Conservation (phyloP, 2,113 vertebrate genomes). For the Lipotes vexillifer region DNA sequence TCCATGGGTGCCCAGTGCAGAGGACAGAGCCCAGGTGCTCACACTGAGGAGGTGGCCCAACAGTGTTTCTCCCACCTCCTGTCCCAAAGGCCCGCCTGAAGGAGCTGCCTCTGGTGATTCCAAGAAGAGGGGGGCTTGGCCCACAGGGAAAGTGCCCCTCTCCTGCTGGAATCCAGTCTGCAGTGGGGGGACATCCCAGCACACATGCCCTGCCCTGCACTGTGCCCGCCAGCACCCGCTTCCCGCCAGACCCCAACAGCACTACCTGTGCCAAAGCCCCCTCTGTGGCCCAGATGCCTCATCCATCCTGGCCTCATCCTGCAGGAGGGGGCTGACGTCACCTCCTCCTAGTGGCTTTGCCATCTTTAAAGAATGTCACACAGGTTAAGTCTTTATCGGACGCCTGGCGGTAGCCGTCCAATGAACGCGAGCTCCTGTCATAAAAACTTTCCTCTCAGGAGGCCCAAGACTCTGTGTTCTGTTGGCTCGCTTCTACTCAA, state of each 20-base stretch:
- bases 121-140: background rate
- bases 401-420: rapidly evolving
- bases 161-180: background rate
- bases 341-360: background rate
- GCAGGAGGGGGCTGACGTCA: rapidly evolving
- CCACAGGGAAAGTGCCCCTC: background rate
- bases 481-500: rapidly evolving
- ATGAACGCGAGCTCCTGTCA: rapidly evolving
- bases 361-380: background rate
- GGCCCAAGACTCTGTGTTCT: background rate
- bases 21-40: background rate
- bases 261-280: background rate
- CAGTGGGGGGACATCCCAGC: background rate
- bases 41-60: background rate
- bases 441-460: background rate
- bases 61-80: background rate
- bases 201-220: rapidly evolving
- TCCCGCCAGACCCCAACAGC: rapidly evolving
- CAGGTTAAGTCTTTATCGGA: rapidly evolving
- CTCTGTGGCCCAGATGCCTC: background rate
- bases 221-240: rapidly evolving
- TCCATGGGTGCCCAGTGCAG: background rate
- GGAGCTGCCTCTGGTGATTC: background rate
- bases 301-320: background rate
- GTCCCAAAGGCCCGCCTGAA: too few species aligned